Conservation (phyloP, 92 coral and sea anemone species). For the Actinernus sp. region DNA sequence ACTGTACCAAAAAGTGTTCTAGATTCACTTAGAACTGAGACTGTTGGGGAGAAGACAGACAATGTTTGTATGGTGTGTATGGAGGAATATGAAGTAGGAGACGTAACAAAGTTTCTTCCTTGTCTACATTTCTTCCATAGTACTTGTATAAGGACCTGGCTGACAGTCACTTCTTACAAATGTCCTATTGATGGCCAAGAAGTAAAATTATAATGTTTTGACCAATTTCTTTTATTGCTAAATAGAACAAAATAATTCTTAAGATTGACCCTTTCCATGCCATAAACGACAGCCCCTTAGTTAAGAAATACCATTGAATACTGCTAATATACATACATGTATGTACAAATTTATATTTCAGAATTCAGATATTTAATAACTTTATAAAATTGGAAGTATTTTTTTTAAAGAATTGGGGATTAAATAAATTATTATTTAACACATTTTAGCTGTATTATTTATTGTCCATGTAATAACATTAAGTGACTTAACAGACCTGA, state of each 20-base stretch:
- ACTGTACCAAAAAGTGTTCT: conserved; percentile 70
- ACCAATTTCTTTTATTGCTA: neutral
- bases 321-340: too few relatives aligned
- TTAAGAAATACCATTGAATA: too few relatives aligned
- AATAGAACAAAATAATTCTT: neutral
- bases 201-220: conserved; percentile 17
- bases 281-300: too few relatives aligned
- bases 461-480: too few relatives aligned
- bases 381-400: too few relatives aligned
- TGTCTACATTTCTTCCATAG: conserved; percentile 90
- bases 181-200: conserved; percentile 95
- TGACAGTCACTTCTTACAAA: conserved; percentile 72
- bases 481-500: too few relatives aligned
- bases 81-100: conserved; percentile 79
- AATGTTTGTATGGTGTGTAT: conserved; percentile 87
- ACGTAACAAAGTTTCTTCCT: conserved; percentile 59
- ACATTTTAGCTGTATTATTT: too few relatives aligned
- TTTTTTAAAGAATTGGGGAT: too few relatives aligned
- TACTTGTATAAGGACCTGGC: conserved; percentile 83
- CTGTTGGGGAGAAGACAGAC: conserved; percentile 11
- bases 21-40: conserved; percentile 57
- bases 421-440: too few relatives aligned
- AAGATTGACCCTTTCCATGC: neutral
- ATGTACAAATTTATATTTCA: too few relatives aligned
- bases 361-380: too few relatives aligned